Evolutionary conservation across 2,797 vertebrate genomes (phyloP).

Genomic region (Diglossa cyanea): DNA sequence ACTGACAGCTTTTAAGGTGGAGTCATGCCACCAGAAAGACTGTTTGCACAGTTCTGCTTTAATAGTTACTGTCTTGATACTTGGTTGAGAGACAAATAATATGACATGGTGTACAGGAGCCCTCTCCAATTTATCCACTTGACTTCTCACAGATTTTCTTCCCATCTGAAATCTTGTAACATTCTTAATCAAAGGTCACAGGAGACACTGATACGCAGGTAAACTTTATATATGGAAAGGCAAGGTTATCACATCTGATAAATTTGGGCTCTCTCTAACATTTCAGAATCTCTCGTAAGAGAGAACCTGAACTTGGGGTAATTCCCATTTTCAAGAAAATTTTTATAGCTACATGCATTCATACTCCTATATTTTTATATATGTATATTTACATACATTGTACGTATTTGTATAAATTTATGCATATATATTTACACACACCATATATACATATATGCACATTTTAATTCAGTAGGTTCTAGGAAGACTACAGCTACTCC

Average conservation of each 20-base stretch:
- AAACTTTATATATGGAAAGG: not conserved
- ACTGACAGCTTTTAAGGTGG: not conserved
- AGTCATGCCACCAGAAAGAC: not conserved
- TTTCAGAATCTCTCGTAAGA: not conserved
- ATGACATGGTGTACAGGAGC: not conserved
- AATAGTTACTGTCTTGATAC: not conserved
- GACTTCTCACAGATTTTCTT: constrained; percentile 17
- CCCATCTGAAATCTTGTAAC: not conserved
- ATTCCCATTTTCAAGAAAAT: not conserved
- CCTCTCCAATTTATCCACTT: constrained; percentile 27
- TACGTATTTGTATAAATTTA: not conserved
- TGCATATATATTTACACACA: not conserved
- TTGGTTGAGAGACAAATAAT: not conserved
- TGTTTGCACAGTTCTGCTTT: constrained; percentile 19
- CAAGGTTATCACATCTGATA: not conserved
- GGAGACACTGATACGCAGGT: not conserved
- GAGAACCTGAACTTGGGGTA: not conserved
- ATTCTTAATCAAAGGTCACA: constrained; percentile 32
- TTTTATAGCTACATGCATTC: not conserved
- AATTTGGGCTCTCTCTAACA: not conserved
- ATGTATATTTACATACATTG: not conserved
- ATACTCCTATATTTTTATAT: not conserved
- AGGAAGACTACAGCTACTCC: not conserved
- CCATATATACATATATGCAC: not conserved
- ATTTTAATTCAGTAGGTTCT: not conserved